Evolutionary conservation across 1,140 invertebrate species (phyloP).

Genomic region (Atta colombica): DNA sequence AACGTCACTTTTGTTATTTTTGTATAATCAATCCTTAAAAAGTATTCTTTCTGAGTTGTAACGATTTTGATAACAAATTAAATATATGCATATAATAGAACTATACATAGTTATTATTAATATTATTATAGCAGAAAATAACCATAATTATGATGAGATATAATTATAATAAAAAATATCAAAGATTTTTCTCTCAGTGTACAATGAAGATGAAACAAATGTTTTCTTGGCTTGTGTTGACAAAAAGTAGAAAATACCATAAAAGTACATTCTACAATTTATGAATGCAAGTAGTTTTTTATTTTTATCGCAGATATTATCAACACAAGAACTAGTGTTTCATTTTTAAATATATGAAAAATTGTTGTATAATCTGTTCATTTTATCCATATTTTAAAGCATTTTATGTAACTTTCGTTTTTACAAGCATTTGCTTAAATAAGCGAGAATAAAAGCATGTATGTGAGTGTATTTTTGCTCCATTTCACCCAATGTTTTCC

Average conservation of each 20-base stretch:
- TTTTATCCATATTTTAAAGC: neutral
- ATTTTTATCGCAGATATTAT: neutral
- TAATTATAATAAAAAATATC: no score
- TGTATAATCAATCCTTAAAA: no score
- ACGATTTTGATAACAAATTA: no score
- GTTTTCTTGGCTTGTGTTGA: neutral
- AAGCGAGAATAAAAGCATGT: neutral
- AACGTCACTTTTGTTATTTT: no score
- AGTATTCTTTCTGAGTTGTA: no score
- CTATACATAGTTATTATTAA: no score
- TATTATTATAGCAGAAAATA: no score
- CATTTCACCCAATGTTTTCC: neutral
- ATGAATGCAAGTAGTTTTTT: neutral
- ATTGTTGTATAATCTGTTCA: neutral
- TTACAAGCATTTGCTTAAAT: slow-evolving; percentile 4
- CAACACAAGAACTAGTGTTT: neutral
- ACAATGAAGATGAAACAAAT: neutral
- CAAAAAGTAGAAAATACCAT: neutral
- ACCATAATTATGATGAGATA: no score
- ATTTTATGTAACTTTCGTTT: neutral
- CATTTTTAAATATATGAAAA: neutral
- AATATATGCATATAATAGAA: no score
- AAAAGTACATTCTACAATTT: neutral
- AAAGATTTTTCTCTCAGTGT: neutral
- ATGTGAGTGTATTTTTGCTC: neutral